These are phyloP conservation scores for Scomber scombrus DNA, from an alignment of 2,113 vertebrate genomes.

Conservation along the genomic window DNA sequence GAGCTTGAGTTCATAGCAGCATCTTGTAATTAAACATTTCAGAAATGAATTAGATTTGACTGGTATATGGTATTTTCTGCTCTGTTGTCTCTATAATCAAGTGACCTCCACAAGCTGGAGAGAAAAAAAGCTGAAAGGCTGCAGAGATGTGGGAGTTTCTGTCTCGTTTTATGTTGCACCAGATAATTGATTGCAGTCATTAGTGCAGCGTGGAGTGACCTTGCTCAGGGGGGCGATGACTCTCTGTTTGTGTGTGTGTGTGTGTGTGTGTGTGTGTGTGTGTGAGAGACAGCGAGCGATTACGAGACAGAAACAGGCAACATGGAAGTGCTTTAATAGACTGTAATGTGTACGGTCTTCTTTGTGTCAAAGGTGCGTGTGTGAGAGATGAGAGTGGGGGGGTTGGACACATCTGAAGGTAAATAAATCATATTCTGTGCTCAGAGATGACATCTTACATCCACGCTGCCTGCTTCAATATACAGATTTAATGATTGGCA, in stretches of 20 bases:
- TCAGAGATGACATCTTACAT: constrained; percentile 56
- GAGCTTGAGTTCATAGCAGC: background rate
- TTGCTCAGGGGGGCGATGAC: constrained; percentile 42
- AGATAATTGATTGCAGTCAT: constrained; percentile 75
- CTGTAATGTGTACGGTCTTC: constrained; percentile 8
- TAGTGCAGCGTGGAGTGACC: constrained; percentile 63
- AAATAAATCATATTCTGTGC: constrained; percentile 68
- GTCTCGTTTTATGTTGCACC: constrained; percentile 54
- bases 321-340: constrained; percentile 25
- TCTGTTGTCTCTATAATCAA: constrained; percentile 29
- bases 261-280: constrained; percentile 30
- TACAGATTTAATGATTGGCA: constrained; percentile 57
- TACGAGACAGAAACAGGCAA: background rate
- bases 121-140: constrained; percentile 32
- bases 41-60: background rate
- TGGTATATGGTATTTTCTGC: background rate
- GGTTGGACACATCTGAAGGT: constrained; percentile 37
- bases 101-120: constrained; percentile 33
- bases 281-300: constrained; percentile 30
- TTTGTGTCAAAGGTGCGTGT: background rate
- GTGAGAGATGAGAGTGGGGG: constrained; percentile 25
- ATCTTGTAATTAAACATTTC: background rate
- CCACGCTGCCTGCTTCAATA: constrained; percentile 54
- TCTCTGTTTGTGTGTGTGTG: constrained; percentile 10
- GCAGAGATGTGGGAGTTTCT: constrained; percentile 54